Percentiles rank a stretch among this genome's conserved stretches.
Conservation (phyloP, 2,113 vertebrate genomes). For the Perccottus glenii region DNA sequence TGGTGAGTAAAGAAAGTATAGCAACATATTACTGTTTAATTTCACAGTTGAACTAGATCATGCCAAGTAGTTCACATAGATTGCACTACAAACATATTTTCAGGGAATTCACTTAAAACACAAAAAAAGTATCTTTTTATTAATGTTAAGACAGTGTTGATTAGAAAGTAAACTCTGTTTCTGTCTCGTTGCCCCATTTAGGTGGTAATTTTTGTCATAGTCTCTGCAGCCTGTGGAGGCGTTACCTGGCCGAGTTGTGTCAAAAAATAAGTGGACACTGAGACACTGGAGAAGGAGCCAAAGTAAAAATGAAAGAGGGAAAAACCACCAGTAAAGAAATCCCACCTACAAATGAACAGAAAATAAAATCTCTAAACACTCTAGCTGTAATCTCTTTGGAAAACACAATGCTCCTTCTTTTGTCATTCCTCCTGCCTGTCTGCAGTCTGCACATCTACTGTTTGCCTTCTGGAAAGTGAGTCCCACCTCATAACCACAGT, state of each 20-base stretch:
- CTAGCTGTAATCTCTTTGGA: conserved; percentile 25
- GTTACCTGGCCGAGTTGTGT: conserved; percentile 88
- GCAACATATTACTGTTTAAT: neutral
- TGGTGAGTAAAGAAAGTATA: conserved; percentile 81
- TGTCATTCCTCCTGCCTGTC: conserved; percentile 28
- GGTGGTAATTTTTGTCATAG: conserved; percentile 91
- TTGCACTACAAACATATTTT: no score
- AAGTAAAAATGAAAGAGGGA: conserved; percentile 26
- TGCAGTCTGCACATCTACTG: conserved; percentile 52
- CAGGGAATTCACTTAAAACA: no score
- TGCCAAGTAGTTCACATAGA: neutral
- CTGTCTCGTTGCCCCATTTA: conserved; percentile 52
- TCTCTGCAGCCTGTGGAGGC: conserved; percentile 88
- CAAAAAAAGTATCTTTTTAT: neutral
- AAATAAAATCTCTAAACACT: conserved; percentile 44
- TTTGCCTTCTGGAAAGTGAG: conserved; percentile 61
- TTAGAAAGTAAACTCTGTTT: neutral
- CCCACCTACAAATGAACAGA: conserved; percentile 40
- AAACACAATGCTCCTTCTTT: conserved; percentile 9
- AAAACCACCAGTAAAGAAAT: conserved; percentile 33
- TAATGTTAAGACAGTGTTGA: neutral
- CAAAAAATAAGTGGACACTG: conserved; percentile 75
- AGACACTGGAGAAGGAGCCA: conserved; percentile 18
- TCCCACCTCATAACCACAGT: conserved; percentile 42
- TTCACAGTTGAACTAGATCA: neutral